These are phyloP conservation scores for Hermaeophaga mercurialis DNA, from an alignment of 2,888 invertebrate species.

Conservation along the genomic window DNA sequence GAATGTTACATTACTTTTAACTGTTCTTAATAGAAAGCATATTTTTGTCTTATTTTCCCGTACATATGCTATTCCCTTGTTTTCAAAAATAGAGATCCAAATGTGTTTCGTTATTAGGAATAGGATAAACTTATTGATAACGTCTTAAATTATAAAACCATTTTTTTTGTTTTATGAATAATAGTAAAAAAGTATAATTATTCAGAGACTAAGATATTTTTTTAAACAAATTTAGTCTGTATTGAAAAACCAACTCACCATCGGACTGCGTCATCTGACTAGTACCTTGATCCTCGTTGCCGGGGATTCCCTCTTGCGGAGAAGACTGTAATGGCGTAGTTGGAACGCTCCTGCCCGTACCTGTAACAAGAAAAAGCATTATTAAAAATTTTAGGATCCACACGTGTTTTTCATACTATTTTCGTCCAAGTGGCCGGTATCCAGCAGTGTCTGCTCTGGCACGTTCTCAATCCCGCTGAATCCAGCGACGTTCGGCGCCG, in stretches of 20 bases:
- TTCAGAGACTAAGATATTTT: no score
- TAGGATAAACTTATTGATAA: no score
- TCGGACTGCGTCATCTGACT: slow-evolving; percentile 46
- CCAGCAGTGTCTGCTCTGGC: slow-evolving; percentile 55
- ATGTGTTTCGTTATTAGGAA: no score
- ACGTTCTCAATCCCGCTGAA: slow-evolving; percentile 46
- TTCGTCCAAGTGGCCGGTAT: slow-evolving; percentile 49
- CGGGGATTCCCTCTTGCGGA: slow-evolving; percentile 60
- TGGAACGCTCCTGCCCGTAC: slow-evolving; percentile 70
- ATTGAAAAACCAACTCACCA: slow-evolving; percentile 43
- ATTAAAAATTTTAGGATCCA: slow-evolving; percentile 27
- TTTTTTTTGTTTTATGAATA: no score
- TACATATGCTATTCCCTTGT: no score
- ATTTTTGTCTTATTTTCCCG: no score
- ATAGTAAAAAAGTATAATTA: no score
- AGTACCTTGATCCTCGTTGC: slow-evolving; percentile 47
- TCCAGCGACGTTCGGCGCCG: slow-evolving; percentile 33
- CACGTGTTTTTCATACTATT: slow-evolving; percentile 48
- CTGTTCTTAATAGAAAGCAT: no score
- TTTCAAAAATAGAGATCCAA: no score
- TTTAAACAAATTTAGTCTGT: background rate
- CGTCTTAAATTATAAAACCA: no score
- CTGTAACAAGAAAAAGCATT: slow-evolving; percentile 48
- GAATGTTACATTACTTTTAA: no score
- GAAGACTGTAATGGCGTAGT: slow-evolving; percentile 70